phyloP scores from a whole-genome alignment of 2,888 invertebrate genomes.

The Aplocera efformata region DNA sequence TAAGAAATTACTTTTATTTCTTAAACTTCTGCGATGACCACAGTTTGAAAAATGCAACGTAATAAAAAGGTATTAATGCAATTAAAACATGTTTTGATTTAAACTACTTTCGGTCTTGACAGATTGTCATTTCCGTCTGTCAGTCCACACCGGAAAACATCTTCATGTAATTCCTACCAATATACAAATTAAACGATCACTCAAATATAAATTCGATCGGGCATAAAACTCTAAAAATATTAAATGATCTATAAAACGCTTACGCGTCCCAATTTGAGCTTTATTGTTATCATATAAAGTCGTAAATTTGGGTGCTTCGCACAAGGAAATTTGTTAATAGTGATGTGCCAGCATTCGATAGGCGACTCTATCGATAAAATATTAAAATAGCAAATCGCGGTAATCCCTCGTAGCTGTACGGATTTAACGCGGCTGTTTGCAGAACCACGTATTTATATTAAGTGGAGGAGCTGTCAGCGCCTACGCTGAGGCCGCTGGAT shows the following conservation, averaged over 20 bases:
- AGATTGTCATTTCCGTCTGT: no score
- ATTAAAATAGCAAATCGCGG: constrained; percentile 61
- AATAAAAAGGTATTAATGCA: no score
- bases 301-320: constrained; percentile 35
- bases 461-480: constrained; percentile 77
- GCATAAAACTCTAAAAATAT: constrained; percentile 45
- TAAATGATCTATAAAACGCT: constrained; percentile 40
- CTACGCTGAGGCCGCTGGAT: constrained; percentile 71
- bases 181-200: constrained; percentile 33
- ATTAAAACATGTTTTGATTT: no score
- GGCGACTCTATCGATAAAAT: constrained; percentile 58
- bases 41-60: no score
- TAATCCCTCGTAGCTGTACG: constrained; percentile 52
- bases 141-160: no score
- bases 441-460: constrained; percentile 76
- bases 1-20: no score
- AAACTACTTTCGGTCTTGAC: no score
- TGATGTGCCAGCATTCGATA: constrained; percentile 45
- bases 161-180: no score
- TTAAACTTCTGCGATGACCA: no score
- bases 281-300: constrained; percentile 30
- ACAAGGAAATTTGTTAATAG: constrained; percentile 34
- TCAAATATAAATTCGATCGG: constrained; percentile 37
- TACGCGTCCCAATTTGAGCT: constrained; percentile 37
- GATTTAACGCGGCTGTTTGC: constrained; percentile 72